Evolutionary conservation across 1,140 invertebrate genomes (phyloP).

Genomic region (Cydia strobilella): DNA sequence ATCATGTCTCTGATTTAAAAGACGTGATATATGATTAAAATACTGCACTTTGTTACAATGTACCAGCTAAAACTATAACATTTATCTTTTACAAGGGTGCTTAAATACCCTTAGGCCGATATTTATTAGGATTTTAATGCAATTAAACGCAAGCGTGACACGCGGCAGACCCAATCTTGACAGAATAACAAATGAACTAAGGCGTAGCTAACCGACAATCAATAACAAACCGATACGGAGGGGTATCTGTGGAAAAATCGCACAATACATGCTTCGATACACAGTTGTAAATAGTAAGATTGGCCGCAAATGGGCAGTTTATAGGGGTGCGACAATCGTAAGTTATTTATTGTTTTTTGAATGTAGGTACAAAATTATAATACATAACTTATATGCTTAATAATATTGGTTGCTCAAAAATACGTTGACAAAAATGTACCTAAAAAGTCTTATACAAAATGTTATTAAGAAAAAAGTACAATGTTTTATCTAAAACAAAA

Average conservation of each 20-base stretch:
- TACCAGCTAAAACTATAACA: not conserved
- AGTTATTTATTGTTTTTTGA: too few relatives aligned
- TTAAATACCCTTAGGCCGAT: not conserved
- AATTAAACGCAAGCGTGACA: conserved; percentile 24
- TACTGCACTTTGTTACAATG: not conserved
- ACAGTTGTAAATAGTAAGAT: not conserved
- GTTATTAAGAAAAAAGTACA: too few relatives aligned
- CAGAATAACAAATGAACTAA: conserved; percentile 53
- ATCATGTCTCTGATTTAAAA: too few relatives aligned
- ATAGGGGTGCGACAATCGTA: too few relatives aligned
- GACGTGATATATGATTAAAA: not conserved
- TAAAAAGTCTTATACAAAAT: too few relatives aligned
- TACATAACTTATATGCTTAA: too few relatives aligned
- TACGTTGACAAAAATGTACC: too few relatives aligned
- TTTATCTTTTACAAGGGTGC: not conserved
- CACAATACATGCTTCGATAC: conserved; percentile 10
- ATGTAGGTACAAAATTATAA: too few relatives aligned
- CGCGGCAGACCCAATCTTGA: conserved; percentile 24
- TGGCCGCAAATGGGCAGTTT: not conserved
- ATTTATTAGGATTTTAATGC: conserved; percentile 24
- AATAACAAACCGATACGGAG: conserved; percentile 68
- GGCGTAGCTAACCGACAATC: conserved; percentile 72
- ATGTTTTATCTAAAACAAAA: too few relatives aligned
- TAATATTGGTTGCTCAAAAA: too few relatives aligned
- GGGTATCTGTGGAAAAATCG: conserved; percentile 48